Evolutionary conservation across 2,888 invertebrate genomes (phyloP).

Genomic region (Agriotes lineatus): DNA sequence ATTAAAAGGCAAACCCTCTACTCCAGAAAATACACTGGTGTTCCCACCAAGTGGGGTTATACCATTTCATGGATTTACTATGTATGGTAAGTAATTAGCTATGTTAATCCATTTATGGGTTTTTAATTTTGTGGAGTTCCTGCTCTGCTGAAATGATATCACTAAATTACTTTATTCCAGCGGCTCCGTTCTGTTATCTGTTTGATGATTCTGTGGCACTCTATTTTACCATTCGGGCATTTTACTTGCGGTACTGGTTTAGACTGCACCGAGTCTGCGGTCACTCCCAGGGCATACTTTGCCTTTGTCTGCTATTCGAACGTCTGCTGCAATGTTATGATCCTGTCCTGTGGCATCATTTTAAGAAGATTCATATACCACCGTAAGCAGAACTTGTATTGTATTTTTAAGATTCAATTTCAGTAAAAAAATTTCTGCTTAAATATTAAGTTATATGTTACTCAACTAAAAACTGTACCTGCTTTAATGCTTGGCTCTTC

Average conservation of each 20-base stretch:
- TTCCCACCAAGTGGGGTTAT: conserved; percentile 96
- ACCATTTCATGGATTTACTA: conserved; percentile 96
- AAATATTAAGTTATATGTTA: too few relatives aligned
- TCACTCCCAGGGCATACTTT: conserved; percentile 93
- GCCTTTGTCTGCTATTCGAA: conserved; percentile 90
- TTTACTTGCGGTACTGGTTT: conserved; percentile 93
- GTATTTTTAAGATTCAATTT: too few relatives aligned
- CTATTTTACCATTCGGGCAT: conserved; percentile 91
- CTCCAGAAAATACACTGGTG: conserved; percentile 77
- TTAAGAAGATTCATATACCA: conserved; percentile 87
- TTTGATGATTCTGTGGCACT: conserved; percentile 89
- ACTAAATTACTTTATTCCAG: conserved; percentile 67
- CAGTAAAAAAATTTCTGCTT: too few relatives aligned
- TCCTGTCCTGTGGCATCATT: conserved; percentile 91
- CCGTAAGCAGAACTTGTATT: too few relatives aligned
- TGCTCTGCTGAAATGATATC: not conserved
- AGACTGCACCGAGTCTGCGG: conserved; percentile 92
- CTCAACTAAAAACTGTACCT: too few relatives aligned
- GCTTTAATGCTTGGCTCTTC: too few relatives aligned
- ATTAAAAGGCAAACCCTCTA: conserved; percentile 78
- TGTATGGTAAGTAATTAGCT: conserved; percentile 83
- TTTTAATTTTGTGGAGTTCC: too few relatives aligned
- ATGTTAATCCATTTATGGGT: too few relatives aligned
- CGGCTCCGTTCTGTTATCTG: conserved; percentile 94
- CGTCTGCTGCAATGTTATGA: conserved; percentile 90